A percentile compares a stretch with the other conserved stretches of the same genome.
These are phyloP conservation scores for Raillietiella orientalis DNA, from an alignment of 2,888 invertebrate genomes.

Conservation along the genomic window DNA sequence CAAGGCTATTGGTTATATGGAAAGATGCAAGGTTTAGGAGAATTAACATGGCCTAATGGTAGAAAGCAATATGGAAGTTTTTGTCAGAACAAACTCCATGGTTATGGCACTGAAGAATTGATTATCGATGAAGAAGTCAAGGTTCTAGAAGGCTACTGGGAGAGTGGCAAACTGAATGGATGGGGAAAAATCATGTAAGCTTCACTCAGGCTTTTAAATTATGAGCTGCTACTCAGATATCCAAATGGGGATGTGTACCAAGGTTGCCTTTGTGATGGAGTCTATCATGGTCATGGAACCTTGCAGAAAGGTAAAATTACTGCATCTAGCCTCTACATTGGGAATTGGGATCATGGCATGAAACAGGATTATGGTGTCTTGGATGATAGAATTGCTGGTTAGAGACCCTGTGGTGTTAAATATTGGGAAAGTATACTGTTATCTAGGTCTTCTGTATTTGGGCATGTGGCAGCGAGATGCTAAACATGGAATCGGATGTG, in stretches of 20 bases:
- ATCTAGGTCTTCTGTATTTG: conserved; percentile 46
- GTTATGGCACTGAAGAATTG: conserved; percentile 31
- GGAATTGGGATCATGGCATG: conserved; percentile 44
- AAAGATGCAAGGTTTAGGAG: conserved; percentile 48
- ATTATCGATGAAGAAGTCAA: conserved; percentile 18
- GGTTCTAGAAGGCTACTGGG: conserved; percentile 45
- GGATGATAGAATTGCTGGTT: conserved; percentile 44
- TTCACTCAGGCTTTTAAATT: too few species aligned
- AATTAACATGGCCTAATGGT: conserved; percentile 47
- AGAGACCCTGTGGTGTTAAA: conserved; percentile 1
- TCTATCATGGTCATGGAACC: conserved; percentile 52
- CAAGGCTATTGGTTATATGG: conserved; percentile 40
- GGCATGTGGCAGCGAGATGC: conserved; percentile 59
- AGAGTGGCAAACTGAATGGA: conserved; percentile 49
- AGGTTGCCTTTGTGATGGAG: conserved; percentile 53
- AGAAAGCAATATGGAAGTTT: conserved; percentile 47
- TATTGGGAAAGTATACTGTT: conserved; percentile 2
- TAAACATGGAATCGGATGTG: conserved; percentile 47
- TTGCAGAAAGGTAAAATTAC: conserved; percentile 44
- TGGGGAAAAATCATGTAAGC: conserved; percentile 30
- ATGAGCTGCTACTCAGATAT: conserved; percentile 17
- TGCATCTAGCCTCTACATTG: conserved; percentile 49
- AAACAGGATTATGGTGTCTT: conserved; percentile 61
- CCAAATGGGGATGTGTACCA: conserved; percentile 45
- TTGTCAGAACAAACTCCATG: conserved; percentile 32